Evolutionary conservation across 2,797 vertebrate species (phyloP).

Genomic region (Champsocephalus gunnari): DNA sequence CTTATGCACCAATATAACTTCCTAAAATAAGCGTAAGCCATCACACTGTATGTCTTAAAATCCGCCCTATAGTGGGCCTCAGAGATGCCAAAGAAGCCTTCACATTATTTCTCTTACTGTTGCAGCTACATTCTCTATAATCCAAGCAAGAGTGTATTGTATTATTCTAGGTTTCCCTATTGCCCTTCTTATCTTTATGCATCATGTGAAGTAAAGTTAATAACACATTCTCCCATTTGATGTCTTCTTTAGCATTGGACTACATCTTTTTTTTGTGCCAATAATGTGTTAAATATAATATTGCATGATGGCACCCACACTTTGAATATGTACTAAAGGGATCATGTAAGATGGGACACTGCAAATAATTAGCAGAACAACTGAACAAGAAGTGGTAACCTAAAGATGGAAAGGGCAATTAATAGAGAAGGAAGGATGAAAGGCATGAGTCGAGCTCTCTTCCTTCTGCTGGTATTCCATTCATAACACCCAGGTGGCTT

Average conservation of each 20-base stretch:
- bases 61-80: not conserved
- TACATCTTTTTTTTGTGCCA: not conserved
- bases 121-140: not conserved
- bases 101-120: not conserved
- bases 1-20: not conserved
- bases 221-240: not conserved
- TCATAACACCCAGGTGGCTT: conserved; percentile 70
- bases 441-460: conserved; percentile 41
- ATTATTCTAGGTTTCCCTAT: not conserved
- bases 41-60: not conserved
- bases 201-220: not conserved
- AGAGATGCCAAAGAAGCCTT: not conserved
- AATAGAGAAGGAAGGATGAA: conserved; percentile 35
- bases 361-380: conserved; percentile 27
- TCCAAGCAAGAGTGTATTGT: not conserved
- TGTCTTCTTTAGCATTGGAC: not conserved
- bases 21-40: not conserved
- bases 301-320: not conserved
- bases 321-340: conserved; percentile 10
- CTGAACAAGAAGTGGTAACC: not conserved
- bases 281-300: not conserved
- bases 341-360: not conserved
- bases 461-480: conserved; percentile 66
- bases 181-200: not conserved
- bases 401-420: conserved; percentile 14